These are phyloP conservation scores for Labeo catla DNA, from an alignment of 2,113 vertebrate genomes.

Conservation along the genomic window DNA sequence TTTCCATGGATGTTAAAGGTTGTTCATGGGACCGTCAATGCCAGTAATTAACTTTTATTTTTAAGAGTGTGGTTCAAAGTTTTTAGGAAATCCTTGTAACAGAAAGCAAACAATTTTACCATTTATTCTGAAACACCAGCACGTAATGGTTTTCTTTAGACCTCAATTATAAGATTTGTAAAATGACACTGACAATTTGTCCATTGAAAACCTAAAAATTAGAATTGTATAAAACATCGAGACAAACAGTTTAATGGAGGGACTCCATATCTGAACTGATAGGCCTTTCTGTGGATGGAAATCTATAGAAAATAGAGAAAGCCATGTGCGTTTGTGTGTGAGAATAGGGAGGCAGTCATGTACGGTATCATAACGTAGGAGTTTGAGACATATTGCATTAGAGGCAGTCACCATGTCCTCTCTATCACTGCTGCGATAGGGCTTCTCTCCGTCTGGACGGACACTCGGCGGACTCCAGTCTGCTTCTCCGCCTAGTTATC, in stretches of 20 bases:
- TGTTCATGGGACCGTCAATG: no score
- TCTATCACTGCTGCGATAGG: slow-evolving; percentile 41
- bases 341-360: slow-evolving; percentile 61
- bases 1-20: no score
- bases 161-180: neutral
- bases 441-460: slow-evolving; percentile 15
- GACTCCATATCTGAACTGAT: neutral
- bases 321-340: slow-evolving; percentile 14
- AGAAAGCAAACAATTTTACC: no score
- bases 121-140: no score
- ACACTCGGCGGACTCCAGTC: slow-evolving; percentile 32
- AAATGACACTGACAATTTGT: neutral
- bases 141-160: neutral
- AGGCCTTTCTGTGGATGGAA: neutral
- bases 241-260: neutral
- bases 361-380: slow-evolving; percentile 52
- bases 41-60: no score
- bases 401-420: slow-evolving; percentile 38
- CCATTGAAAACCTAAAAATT: no score
- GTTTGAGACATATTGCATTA: slow-evolving; percentile 49
- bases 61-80: no score
- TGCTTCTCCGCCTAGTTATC: slow-evolving; percentile 45
- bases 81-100: no score
- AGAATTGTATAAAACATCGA: neutral
- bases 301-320: slow-evolving; percentile 28